Evolutionary conservation across 2,797 vertebrate genomes (phyloP), one percentile per base, ranked within the genome.

Genomic region (Manis crassicaudata): DNA sequence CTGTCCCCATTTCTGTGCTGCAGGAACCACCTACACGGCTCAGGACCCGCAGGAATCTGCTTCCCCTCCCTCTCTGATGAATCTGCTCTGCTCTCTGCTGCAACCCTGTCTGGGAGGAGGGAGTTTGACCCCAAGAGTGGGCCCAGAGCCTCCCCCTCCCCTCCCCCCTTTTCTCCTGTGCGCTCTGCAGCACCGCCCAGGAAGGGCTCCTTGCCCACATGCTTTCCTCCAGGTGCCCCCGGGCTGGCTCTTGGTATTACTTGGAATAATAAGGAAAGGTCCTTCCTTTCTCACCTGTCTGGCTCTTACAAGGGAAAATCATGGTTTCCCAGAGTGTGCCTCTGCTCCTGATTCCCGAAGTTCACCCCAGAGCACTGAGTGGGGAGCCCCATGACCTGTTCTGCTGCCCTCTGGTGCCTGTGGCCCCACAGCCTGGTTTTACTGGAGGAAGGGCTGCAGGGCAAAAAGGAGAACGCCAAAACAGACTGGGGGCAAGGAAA

Each of bases 391-490:
- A 29, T 29, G 21, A 68, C 6, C 12, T 25, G 2, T 8, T 21
- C n/a, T 14, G 27, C 65, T 6, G 3, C 25, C 63, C 82, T n/a
- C 11, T 3, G 10, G 52, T 63, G 54, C 50, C 50, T 5, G 23
- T 0, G 0, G n/a, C 43, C 18, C 56, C n/a, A 2, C 0, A 0
- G 27, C 17, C 6, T n/a, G 35, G 21, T 37, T 73, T 46, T 0
- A 5, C 46, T 17, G 58, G 40, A 70, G 58, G 32, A 79, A 43
- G 52, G 6, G 32, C 63, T 54, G 9, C 3, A 20, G n/a, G 67
- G 72, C 29, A 23, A 32, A 63, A 54, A 29, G 2, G 32, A 46
- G 46, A 82, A 62, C 18, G 21, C 21, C 7, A 14, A 25, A 62
- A 27, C 16, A 23, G 27, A 63, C 6, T 32, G 1, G 43, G 1